phyloP scores from a whole-genome alignment of 1,140 invertebrate genomes.

The Trachelipus rathkii region DNA sequence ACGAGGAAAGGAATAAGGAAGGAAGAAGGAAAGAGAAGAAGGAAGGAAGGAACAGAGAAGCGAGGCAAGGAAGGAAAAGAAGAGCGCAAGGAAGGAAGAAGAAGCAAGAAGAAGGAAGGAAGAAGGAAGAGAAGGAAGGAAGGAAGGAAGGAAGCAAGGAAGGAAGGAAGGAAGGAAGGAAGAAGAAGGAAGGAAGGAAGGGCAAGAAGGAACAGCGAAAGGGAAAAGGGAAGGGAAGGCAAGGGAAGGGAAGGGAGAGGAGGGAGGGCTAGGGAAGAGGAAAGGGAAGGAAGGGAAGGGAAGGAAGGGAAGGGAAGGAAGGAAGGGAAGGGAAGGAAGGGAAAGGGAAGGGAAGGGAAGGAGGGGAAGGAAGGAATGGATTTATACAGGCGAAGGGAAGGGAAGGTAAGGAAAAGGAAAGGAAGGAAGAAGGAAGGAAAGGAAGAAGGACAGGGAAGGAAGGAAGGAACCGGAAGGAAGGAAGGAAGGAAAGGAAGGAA shows the following conservation, averaged over 20 bases:
- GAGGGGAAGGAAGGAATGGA: neutral
- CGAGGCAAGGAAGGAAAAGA: constrained; percentile 12
- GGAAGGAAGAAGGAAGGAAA: no score
- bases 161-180: neutral
- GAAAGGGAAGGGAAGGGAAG: neutral
- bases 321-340: neutral
- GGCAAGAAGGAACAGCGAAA: neutral
- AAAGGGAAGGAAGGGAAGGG: neutral
- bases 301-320: neutral
- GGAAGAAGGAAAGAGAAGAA: no score
- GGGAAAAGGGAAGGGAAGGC: constrained; percentile 1
- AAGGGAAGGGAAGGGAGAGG: neutral
- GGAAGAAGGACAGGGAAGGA: no score
- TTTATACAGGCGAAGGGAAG: no score
- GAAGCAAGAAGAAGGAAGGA: no score
- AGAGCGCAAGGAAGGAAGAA: no score
- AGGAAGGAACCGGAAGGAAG: no score
- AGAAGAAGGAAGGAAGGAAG: neutral
- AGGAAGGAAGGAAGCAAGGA: no score
- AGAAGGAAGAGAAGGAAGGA: neutral
- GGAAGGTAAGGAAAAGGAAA: no score
- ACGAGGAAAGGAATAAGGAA: no score
- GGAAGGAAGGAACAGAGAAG: no score
- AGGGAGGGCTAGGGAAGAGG: no score
- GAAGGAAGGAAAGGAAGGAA: neutral